These are phyloP conservation scores for Tiaroga cobitis DNA, from an alignment of 2,797 vertebrate genomes.

Conservation along the genomic window DNA sequence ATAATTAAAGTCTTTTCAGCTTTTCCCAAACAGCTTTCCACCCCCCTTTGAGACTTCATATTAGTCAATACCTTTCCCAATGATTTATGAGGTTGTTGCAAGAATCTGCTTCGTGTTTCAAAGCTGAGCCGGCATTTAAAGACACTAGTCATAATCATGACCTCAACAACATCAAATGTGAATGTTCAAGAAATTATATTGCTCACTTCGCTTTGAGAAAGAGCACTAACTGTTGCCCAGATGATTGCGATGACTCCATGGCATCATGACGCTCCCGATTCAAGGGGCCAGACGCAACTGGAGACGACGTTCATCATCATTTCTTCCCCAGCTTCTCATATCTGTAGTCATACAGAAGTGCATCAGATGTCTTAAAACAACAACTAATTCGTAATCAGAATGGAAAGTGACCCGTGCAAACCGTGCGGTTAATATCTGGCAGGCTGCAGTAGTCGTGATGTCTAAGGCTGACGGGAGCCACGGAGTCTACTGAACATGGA, in stretches of 20 bases:
- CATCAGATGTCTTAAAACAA: conserved; percentile 26
- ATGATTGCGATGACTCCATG: conserved; percentile 39
- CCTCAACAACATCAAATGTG: conserved; percentile 48
- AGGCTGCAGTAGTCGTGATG: conserved; percentile 32
- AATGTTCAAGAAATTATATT: conserved; percentile 31
- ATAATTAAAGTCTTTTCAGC: conserved; percentile 61
- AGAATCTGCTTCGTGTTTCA: conserved; percentile 61
- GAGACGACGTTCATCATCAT: conserved; percentile 10
- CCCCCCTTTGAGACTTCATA: conserved; percentile 54
- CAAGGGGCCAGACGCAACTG: conserved; percentile 15
- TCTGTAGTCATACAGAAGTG: conserved; percentile 20
- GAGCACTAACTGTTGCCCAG: background rate
- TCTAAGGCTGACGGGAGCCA: conserved; percentile 17
- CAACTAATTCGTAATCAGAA: conserved; percentile 19
- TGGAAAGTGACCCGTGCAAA: conserved; percentile 15
- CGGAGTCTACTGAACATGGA: conserved; percentile 48
- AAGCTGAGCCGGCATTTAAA: conserved; percentile 46
- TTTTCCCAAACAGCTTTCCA: conserved; percentile 54
- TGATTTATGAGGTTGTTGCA: conserved; percentile 59
- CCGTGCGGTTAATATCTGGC: conserved; percentile 43
- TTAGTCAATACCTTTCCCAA: conserved; percentile 55
- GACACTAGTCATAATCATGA: conserved; percentile 51
- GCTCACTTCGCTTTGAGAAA: conserved; percentile 36
- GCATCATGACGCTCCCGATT: conserved; percentile 2
- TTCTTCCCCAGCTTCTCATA: background rate